phyloP scores from a whole-genome alignment of 2,888 invertebrate species.

The Agelastica alni region DNA sequence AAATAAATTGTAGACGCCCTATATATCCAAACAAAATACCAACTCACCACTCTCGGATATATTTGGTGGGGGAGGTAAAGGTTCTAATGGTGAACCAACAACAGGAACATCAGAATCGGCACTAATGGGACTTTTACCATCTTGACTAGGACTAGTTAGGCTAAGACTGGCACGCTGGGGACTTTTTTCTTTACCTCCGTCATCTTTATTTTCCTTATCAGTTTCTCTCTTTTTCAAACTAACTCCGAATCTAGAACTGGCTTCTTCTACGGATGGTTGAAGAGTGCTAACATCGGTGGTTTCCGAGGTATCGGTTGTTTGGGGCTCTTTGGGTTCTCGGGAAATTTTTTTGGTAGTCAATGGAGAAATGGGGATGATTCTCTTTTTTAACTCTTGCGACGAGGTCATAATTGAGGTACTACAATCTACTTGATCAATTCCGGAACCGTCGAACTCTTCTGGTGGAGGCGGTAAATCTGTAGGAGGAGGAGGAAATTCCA shows the following conservation, averaged over 20 bases:
- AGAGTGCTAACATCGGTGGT: slow-evolving; percentile 62
- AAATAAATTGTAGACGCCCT: neutral
- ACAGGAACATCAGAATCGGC: slow-evolving; percentile 57
- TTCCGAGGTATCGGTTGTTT: slow-evolving; percentile 32
- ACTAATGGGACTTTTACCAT: slow-evolving; percentile 54
- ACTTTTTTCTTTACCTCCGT: slow-evolving; percentile 53
- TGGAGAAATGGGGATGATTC: slow-evolving; percentile 49
- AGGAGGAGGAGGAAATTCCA: slow-evolving; percentile 88
- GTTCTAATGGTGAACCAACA: slow-evolving; percentile 58
- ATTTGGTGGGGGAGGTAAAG: slow-evolving; percentile 50
- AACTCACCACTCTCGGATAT: slow-evolving; percentile 50
- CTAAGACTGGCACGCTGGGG: slow-evolving; percentile 54
- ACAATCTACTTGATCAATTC: slow-evolving; percentile 45
- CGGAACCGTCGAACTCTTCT: slow-evolving; percentile 62
- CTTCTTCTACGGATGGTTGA: slow-evolving; percentile 73
- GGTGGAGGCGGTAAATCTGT: slow-evolving; percentile 79
- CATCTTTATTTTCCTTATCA: slow-evolving; percentile 57
- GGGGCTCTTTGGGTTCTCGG: slow-evolving; percentile 40
- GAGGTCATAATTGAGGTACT: slow-evolving; percentile 46
- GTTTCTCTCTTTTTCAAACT: slow-evolving; percentile 70
- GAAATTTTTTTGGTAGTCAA: slow-evolving; percentile 50
- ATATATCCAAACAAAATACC: slow-evolving; percentile 21
- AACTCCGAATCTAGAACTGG: slow-evolving; percentile 72
- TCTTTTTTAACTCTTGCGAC: slow-evolving; percentile 51
- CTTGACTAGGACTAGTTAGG: slow-evolving; percentile 53